Evolutionary conservation across 2,113 vertebrate species (phyloP).

Genomic region (Dasyprocta punctata): DNA sequence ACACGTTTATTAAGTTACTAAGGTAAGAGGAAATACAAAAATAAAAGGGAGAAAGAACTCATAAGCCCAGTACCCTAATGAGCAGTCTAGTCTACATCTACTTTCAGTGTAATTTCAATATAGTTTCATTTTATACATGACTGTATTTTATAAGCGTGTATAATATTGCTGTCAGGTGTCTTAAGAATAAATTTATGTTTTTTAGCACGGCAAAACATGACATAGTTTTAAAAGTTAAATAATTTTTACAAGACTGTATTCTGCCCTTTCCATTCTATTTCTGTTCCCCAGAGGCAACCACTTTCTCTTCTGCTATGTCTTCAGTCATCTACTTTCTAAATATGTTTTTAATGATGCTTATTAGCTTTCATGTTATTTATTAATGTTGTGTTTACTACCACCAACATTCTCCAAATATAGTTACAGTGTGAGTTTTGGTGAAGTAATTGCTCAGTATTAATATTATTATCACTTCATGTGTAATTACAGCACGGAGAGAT

Average conservation of each 20-base stretch:
- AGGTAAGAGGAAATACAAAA: conserved; percentile 15
- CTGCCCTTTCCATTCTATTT: not conserved
- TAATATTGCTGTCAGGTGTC: not conserved
- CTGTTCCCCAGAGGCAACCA: not conserved
- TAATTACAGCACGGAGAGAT: not conserved
- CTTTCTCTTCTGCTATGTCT: conserved; percentile 36
- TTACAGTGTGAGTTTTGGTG: not conserved
- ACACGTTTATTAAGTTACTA: not conserved
- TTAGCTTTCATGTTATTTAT: not conserved
- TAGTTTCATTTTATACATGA: conserved; percentile 14
- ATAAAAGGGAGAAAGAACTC: not conserved
- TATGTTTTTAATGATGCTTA: not conserved
- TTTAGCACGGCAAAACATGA: not conserved
- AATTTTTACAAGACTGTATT: not conserved
- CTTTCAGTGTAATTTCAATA: not conserved
- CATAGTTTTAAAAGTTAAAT: not conserved
- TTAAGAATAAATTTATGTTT: not conserved
- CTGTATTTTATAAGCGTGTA: conserved; percentile 32
- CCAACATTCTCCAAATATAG: not conserved
- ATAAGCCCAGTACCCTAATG: not conserved
- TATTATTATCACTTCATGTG: not conserved
- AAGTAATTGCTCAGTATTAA: conserved; percentile 1
- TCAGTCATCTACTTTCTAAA: conserved; percentile 48
- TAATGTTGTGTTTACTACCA: not conserved
- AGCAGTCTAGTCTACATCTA: conserved; percentile 12